A percentile compares a stretch with the other conserved stretches of the same genome.
Conservation (phyloP, 1,140 invertebrate species). For the Pogonomyrmex californicus region DNA sequence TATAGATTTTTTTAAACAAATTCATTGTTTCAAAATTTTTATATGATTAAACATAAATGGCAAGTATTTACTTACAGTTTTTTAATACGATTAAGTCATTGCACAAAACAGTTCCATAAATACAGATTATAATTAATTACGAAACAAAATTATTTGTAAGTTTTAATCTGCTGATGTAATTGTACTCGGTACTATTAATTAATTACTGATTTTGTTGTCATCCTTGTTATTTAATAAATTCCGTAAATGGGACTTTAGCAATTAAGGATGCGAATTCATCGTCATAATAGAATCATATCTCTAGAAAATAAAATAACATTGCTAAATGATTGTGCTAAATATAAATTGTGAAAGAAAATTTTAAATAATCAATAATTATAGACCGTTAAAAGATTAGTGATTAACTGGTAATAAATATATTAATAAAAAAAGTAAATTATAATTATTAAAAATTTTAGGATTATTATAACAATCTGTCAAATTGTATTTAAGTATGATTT, state of each 20-base stretch:
- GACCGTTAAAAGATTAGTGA: background rate
- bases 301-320: background rate
- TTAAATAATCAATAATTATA: constrained; percentile 12
- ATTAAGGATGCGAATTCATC: background rate
- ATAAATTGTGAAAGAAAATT: background rate
- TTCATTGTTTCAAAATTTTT: background rate
- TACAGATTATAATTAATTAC: constrained; percentile 15
- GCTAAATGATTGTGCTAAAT: background rate
- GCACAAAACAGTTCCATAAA: background rate
- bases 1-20: background rate
- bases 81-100: background rate
- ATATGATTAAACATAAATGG: background rate
- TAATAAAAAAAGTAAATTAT: background rate
- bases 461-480: background rate
- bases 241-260: background rate
- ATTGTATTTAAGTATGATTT: constrained; percentile 11
- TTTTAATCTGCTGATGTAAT: background rate
- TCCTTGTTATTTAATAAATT: constrained; percentile 6
- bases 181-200: constrained; percentile 1
- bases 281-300: background rate
- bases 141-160: background rate
- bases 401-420: background rate
- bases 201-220: constrained; percentile 3
- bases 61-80: background rate
- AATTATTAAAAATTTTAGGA: constrained; percentile 14